Evolutionary conservation across 2,888 invertebrate genomes (phyloP), one percentile per base, ranked within the genome.

Genomic region (Chymomyza fuscimana): DNA sequence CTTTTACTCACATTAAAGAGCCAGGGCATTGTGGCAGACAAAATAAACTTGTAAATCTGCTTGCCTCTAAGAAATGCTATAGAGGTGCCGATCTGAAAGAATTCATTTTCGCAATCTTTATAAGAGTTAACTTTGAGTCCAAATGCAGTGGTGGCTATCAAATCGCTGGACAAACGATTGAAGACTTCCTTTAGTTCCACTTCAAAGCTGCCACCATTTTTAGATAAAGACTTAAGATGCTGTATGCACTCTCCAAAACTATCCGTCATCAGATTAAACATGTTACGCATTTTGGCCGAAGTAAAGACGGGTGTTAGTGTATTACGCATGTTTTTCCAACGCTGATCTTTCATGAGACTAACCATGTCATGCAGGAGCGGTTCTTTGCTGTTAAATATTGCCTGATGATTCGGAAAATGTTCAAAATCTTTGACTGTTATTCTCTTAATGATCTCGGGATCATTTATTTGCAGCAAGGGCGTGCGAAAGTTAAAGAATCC

Each of bases 101-200:
- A 94, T 36, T 92, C 85, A 77, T 94, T 93, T 19, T 93, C 78
- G 19, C 82, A 88, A 0, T 94, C 91, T 1, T 81, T 81, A 10
- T 93, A 88, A 0, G 94, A 94, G 83, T 94, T 91, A 1, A 93
- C 92, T 69, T 92, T 90, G 5, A 92, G 64, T 0, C 92, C 92
- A 72, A 73, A 73, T 9, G 73, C 73, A 5, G 70, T 70, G 15
- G 90, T 85, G 0, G 91, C 91, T 12, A 92, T 91, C 0, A 90
- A 86, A 71, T 92, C 91, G 58, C 86, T 90, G 5, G 91, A 88
- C 29, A 88, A 90, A 60, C 60, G 89, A 7, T 75, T 74, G 19
- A 77, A 81, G 32, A 76, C 76, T 15, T 82, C 82, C 9, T 76
- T 79, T 72, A 90, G 78, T 10, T 87, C 77, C 10, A 80, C 60